These are phyloP conservation scores for Halcyon badia DNA, from an alignment of 2,797 vertebrate genomes.

Conservation along the genomic window DNA sequence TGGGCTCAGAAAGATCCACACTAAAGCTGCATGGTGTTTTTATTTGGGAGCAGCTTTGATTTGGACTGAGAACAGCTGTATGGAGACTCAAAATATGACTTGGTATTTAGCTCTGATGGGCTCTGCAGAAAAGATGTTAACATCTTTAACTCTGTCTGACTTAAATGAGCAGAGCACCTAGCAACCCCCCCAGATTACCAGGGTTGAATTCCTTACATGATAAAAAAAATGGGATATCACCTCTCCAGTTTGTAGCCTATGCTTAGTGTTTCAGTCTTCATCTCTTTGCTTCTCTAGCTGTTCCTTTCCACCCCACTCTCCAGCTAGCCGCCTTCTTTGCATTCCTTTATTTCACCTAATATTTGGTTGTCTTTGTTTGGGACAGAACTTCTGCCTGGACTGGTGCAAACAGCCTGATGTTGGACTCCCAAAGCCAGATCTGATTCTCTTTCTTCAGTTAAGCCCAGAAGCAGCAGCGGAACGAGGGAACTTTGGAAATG, in stretches of 20 bases:
- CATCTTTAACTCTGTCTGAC: not conserved
- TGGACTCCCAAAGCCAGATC: conserved; percentile 94
- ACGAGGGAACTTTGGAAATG: conserved; percentile 88
- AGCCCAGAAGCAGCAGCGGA: conserved; percentile 77
- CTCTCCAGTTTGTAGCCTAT: not conserved
- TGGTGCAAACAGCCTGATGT: conserved; percentile 93
- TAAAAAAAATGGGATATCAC: not conserved
- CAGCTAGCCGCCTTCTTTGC: not conserved
- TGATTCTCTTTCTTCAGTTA: conserved; percentile 92
- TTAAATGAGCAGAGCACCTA: not conserved
- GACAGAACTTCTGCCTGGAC: conserved; percentile 89
- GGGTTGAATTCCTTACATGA: not conserved
- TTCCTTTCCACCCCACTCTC: not conserved
- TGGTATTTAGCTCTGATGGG: not conserved
- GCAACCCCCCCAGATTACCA: not conserved
- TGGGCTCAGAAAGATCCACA: not conserved
- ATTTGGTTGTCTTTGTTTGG: not conserved
- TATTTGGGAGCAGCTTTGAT: not conserved
- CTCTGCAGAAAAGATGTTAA: not conserved
- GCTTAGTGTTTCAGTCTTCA: not conserved
- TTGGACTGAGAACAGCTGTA: not conserved
- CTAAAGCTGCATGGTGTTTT: not conserved
- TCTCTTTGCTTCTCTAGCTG: not conserved
- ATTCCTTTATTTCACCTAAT: not conserved
- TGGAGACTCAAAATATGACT: not conserved